Evolutionary conservation across 2,113 vertebrate genomes (phyloP).

Genomic region (Cynoglossus semilaevis): DNA sequence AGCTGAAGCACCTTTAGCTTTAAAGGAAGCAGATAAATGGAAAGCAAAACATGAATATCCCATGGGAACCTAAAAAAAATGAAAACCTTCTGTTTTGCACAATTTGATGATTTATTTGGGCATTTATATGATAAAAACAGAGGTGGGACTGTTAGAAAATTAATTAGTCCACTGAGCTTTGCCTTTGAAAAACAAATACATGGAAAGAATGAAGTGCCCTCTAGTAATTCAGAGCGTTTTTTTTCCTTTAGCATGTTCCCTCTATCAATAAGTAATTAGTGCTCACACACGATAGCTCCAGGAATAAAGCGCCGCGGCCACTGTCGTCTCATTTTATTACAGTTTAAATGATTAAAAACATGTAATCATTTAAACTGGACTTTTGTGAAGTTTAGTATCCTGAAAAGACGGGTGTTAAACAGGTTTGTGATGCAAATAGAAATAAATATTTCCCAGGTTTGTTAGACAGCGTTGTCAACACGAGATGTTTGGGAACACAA

Average conservation of each 20-base stretch:
- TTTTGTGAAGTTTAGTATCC: conserved; percentile 37
- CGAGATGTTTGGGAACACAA: conserved; percentile 36
- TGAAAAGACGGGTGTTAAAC: conserved; percentile 33
- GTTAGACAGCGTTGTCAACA: conserved; percentile 47
- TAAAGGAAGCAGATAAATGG: conserved; percentile 6
- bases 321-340: no score
- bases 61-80: conserved; percentile 20
- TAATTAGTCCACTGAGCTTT: conserved; percentile 44
- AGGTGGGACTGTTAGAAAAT: conserved; percentile 31
- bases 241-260: conserved; percentile 9
- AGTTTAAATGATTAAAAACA: no score
- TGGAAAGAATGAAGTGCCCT: conserved; percentile 13
- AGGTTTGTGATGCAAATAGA: conserved; percentile 59
- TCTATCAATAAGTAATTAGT: conserved; percentile 67
- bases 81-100: conserved; percentile 21
- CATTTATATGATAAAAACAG: conserved; percentile 23
- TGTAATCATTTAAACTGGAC: conserved; percentile 31
- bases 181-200: conserved; percentile 50
- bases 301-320: conserved; percentile 47
- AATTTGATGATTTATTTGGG: conserved; percentile 31
- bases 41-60: conserved; percentile 1
- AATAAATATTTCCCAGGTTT: conserved; percentile 15
- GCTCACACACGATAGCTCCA: conserved; percentile 54
- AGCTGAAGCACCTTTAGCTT: conserved; percentile 15
- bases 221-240: conserved; percentile 24